Percentiles rank a stretch among this genome's conserved stretches.
Conservation (phyloP, 2,888 invertebrate genomes). For the Megaustenia siamemsis region DNA sequence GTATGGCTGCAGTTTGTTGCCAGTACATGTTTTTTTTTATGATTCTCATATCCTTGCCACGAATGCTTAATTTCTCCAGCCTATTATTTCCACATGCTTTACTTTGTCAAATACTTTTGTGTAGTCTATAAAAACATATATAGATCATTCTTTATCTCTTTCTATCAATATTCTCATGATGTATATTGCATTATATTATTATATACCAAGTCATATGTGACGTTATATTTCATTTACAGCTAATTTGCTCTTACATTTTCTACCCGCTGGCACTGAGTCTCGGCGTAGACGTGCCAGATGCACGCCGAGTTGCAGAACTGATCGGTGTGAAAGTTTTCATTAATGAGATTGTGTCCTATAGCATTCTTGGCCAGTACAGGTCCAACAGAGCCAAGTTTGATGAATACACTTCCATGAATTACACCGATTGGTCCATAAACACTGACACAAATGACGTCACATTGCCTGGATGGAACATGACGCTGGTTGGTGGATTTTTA, state of each 20-base stretch:
- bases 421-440: slow-evolving; percentile 29
- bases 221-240: slow-evolving; percentile 14
- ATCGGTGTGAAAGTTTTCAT: slow-evolving; percentile 94
- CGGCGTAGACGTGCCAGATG: slow-evolving; percentile 85
- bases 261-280: slow-evolving; percentile 94
- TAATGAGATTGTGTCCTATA: slow-evolving; percentile 95
- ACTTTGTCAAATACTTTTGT: too few species aligned
- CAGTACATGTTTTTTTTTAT: too few species aligned
- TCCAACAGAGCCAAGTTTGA: slow-evolving; percentile 60
- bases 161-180: too few species aligned
- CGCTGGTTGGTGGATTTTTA: slow-evolving; percentile 12
- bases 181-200: too few species aligned
- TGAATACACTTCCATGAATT: slow-evolving; percentile 49
- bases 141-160: too few species aligned
- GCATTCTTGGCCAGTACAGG: slow-evolving; percentile 82
- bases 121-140: too few species aligned
- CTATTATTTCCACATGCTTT: too few species aligned
- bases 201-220: too few species aligned
- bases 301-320: slow-evolving; percentile 88
- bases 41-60: too few species aligned
- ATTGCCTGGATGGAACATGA: slow-evolving; percentile 32
- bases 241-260: slow-evolving; percentile 90
- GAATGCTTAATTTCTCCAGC: too few species aligned
- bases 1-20: too few species aligned
- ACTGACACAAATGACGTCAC: not conserved